Evolutionary conservation across 1,140 invertebrate species (phyloP).

Genomic region (Colletes gigas): DNA sequence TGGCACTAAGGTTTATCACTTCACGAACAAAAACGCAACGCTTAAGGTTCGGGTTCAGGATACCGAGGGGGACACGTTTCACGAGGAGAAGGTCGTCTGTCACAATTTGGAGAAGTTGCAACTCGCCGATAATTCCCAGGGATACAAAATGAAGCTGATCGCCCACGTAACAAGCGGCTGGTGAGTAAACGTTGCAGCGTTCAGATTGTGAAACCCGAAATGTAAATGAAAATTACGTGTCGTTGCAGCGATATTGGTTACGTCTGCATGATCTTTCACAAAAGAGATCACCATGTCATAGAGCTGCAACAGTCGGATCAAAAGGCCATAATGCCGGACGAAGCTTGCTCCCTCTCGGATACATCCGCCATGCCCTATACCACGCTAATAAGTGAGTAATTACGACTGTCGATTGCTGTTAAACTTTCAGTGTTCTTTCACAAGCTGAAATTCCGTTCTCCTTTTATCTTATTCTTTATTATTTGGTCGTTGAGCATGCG

Average conservation of each 20-base stretch:
- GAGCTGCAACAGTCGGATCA: constrained; percentile 82
- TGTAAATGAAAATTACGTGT: constrained; percentile 34
- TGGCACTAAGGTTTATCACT: constrained; percentile 81
- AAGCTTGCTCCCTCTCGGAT: constrained; percentile 82
- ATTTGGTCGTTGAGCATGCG: no score
- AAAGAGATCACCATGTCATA: constrained; percentile 82
- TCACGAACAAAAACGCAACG: constrained; percentile 82
- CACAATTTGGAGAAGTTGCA: constrained; percentile 75
- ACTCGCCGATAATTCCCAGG: constrained; percentile 66
- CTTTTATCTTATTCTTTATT: no score
- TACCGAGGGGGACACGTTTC: constrained; percentile 62
- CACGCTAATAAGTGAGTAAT: constrained; percentile 91
- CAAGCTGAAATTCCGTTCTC: not conserved
- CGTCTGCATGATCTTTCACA: constrained; percentile 83
- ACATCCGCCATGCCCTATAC: constrained; percentile 86
- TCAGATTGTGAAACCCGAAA: no score
- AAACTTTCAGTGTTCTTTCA: no score
- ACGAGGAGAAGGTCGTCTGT: constrained; percentile 80
- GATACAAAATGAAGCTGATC: constrained; percentile 77
- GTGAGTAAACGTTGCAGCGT: constrained; percentile 70
- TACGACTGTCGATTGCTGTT: not conserved
- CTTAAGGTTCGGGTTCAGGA: constrained; percentile 73
- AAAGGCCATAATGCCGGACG: constrained; percentile 82
- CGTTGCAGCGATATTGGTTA: constrained; percentile 83
- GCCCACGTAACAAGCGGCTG: constrained; percentile 82